Conservation (phyloP, 2,113 vertebrate genomes). For the Etheostoma cragini region DNA sequence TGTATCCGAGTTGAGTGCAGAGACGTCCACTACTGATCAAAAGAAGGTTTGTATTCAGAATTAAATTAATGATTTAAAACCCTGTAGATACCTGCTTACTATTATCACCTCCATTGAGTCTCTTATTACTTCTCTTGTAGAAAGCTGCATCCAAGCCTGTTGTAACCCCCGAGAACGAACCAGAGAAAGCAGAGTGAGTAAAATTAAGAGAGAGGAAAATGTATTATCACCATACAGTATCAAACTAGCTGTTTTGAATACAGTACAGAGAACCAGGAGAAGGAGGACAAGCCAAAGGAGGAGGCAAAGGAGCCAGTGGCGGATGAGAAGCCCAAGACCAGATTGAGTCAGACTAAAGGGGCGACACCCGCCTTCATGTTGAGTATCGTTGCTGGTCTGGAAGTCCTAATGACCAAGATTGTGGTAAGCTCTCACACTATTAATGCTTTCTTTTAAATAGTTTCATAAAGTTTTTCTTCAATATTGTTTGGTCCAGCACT, state of each 20-base stretch:
- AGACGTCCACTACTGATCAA: conserved; percentile 76
- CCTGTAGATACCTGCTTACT: background rate
- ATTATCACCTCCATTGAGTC: background rate
- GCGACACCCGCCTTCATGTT: conserved; percentile 90
- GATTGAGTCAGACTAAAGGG: conserved; percentile 86
- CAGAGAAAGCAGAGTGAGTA: conserved; percentile 98
- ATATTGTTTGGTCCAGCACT: too few relatives aligned
- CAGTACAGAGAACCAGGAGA: conserved; percentile 94
- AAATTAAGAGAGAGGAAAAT: conserved; percentile 4
- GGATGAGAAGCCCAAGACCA: conserved; percentile 86
- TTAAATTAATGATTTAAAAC: background rate
- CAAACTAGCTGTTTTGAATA: conserved; percentile 16
- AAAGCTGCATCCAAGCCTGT: conserved; percentile 75
- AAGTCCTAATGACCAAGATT: conserved; percentile 91
- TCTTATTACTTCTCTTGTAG: conserved; percentile 72
- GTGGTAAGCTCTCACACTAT: conserved; percentile 83
- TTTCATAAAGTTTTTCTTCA: background rate
- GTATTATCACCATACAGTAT: background rate
- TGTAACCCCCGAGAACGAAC: conserved; percentile 84
- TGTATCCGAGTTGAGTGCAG: conserved; percentile 85
- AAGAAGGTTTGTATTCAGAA: conserved; percentile 87
- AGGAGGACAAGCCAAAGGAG: conserved; percentile 89
- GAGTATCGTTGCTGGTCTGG: conserved; percentile 90
- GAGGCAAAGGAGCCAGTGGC: conserved; percentile 81
- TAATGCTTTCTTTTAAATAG: background rate